These are phyloP conservation scores for Agrotis clavis DNA, from an alignment of 2,888 invertebrate genomes.

Conservation along the genomic window DNA sequence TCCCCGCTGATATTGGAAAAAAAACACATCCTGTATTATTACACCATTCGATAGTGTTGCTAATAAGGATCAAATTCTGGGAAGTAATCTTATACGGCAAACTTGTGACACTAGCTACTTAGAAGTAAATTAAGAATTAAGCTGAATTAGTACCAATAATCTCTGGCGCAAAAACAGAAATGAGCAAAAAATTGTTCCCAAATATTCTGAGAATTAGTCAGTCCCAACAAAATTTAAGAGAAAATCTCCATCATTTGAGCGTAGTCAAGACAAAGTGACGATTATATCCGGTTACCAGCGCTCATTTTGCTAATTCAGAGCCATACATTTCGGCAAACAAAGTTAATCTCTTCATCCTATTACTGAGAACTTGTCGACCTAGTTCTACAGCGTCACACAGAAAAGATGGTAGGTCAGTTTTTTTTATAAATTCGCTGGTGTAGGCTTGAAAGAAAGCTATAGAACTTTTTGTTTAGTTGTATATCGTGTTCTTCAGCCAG, in stretches of 20 bases:
- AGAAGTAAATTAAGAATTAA: too few species aligned
- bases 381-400: constrained; percentile 61
- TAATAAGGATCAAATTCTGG: too few species aligned
- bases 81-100: too few species aligned
- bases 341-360: constrained; percentile 75
- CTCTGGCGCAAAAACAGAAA: not conserved
- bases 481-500: too few species aligned
- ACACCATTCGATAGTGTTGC: too few species aligned
- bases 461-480: too few species aligned
- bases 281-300: constrained; percentile 62
- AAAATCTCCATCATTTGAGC: constrained; percentile 49
- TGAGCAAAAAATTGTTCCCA: not conserved
- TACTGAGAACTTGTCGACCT: constrained; percentile 72
- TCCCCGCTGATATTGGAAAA: too few species aligned
- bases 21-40: too few species aligned
- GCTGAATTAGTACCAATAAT: too few species aligned
- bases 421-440: too few species aligned
- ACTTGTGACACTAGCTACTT: too few species aligned
- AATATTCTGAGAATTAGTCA: constrained; percentile 7
- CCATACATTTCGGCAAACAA: constrained; percentile 72
- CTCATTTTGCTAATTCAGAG: constrained; percentile 66
- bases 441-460: too few species aligned
- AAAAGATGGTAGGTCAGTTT: constrained; percentile 29
- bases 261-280: constrained; percentile 56
- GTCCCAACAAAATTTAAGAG: constrained; percentile 29